Evolutionary conservation across 2,888 invertebrate genomes (phyloP).

Genomic region (Lepidonotus clava): DNA sequence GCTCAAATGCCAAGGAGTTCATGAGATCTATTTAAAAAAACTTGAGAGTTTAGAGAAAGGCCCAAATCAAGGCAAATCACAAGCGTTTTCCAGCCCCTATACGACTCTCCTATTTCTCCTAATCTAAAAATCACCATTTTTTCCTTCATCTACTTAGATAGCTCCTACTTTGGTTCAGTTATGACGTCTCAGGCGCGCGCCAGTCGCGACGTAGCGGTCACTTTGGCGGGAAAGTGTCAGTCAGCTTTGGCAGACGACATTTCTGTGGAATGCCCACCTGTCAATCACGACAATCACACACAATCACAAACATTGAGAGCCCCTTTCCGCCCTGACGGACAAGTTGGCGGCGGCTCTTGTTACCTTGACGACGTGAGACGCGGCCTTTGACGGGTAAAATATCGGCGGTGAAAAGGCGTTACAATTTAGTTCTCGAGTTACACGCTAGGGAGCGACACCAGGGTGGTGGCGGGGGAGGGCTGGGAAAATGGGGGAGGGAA

Average conservation of each 20-base stretch:
- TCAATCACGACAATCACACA: slow-evolving; percentile 19
- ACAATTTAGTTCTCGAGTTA: slow-evolving; percentile 39
- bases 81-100: too few relatives aligned
- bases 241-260: slow-evolving; percentile 18
- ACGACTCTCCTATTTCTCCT: too few relatives aligned
- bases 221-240: not conserved
- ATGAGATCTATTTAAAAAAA: too few relatives aligned
- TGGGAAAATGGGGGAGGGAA: not conserved
- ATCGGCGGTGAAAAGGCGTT: slow-evolving; percentile 26
- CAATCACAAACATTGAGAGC: slow-evolving; percentile 22
- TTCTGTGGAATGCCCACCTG: not conserved
- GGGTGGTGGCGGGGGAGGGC: not conserved
- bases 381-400: slow-evolving; percentile 32
- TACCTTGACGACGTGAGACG: slow-evolving; percentile 15
- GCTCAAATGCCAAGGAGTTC: too few relatives aligned
- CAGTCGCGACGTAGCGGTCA: not conserved
- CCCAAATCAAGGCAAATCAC: too few relatives aligned
- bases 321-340: not conserved
- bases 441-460: slow-evolving; percentile 28
- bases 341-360: not conserved
- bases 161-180: too few relatives aligned
- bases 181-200: not conserved
- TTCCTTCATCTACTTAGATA: too few relatives aligned
- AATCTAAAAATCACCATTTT: too few relatives aligned
- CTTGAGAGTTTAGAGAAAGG: too few relatives aligned